phyloP scores from a whole-genome alignment of 2,888 invertebrate genomes.

The Athalia cordata region DNA sequence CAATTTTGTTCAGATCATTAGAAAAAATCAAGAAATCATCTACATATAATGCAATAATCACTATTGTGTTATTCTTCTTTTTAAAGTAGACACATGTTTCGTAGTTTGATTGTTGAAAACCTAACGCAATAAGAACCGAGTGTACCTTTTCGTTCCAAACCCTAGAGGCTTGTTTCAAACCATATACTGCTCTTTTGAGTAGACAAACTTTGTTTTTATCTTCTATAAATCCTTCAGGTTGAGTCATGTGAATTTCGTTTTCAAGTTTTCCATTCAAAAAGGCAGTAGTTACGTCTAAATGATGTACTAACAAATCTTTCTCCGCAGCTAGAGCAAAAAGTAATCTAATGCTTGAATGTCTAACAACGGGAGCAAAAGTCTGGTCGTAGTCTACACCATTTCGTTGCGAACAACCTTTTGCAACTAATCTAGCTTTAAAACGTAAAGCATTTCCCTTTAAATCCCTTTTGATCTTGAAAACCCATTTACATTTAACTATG shows the following conservation, averaged over 20 bases:
- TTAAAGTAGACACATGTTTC: slow-evolving; percentile 50
- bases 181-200: slow-evolving; percentile 52
- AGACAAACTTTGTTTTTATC: slow-evolving; percentile 48
- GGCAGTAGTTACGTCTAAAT: slow-evolving; percentile 53
- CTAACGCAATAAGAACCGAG: no score
- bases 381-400: slow-evolving; percentile 51
- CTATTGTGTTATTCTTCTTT: slow-evolving; percentile 43
- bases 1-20: slow-evolving; percentile 48
- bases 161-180: slow-evolving; percentile 53
- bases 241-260: slow-evolving; percentile 50
- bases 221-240: slow-evolving; percentile 50
- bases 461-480: slow-evolving; percentile 57
- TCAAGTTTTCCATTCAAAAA: slow-evolving; percentile 51
- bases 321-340: slow-evolving; percentile 52
- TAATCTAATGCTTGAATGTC: slow-evolving; percentile 49
- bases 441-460: slow-evolving; percentile 54
- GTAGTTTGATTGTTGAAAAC: slow-evolving; percentile 32
- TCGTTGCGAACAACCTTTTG: slow-evolving; percentile 55
- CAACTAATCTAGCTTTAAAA: slow-evolving; percentile 61
- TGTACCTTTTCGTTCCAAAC: slow-evolving; percentile 49
- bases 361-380: slow-evolving; percentile 50
- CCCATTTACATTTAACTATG: slow-evolving; percentile 58
- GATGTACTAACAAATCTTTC: slow-evolving; percentile 50
- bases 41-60: slow-evolving; percentile 53
- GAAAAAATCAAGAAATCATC: slow-evolving; percentile 55